These are phyloP conservation scores for Stichodactyla mertensii DNA, from an alignment of 64 coral and sea anemone genomes.

Conservation along the genomic window DNA sequence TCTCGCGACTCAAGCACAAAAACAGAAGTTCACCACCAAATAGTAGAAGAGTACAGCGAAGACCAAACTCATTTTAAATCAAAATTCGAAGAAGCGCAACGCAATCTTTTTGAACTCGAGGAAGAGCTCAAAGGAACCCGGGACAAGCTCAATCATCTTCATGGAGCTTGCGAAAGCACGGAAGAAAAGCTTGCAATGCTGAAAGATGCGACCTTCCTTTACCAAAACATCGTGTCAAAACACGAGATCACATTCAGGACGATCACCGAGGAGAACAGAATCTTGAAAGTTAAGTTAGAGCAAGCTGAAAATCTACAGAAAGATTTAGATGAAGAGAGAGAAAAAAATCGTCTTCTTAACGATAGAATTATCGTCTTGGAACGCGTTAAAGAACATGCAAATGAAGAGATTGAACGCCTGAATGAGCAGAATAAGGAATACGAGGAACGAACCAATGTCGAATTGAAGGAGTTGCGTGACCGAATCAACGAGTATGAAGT, in stretches of 20 bases:
- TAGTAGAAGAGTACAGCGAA: neutral
- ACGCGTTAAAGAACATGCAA: conserved; percentile 26
- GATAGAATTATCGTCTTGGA: conserved; percentile 10
- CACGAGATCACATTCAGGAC: conserved; percentile 60
- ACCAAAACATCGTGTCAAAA: conserved; percentile 32
- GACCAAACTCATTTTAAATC: conserved; percentile 35
- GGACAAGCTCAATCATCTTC: conserved; percentile 51
- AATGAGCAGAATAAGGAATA: neutral
- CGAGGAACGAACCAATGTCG: neutral
- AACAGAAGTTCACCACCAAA: neutral
- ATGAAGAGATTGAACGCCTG: conserved; percentile 12
- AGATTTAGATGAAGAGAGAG: conserved; percentile 16
- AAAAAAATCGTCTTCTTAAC: conserved; percentile 5
- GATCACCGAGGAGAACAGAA: conserved; percentile 54
- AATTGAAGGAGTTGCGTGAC: conserved; percentile 49
- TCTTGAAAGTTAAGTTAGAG: conserved; percentile 31
- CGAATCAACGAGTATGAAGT: conserved; percentile 1
- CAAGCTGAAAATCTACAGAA: conserved; percentile 34
- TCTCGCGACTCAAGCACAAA: conserved; percentile 1
- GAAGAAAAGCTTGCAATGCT: conserved; percentile 66
- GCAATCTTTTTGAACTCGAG: conserved; percentile 61
- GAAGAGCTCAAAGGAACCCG: conserved; percentile 67
- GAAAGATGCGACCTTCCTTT: conserved; percentile 51
- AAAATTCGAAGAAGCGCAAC: conserved; percentile 67
- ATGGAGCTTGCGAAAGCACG: conserved; percentile 56